Conservation (phyloP, 2,113 vertebrate genomes). For the Gymnarchus niloticus region DNA sequence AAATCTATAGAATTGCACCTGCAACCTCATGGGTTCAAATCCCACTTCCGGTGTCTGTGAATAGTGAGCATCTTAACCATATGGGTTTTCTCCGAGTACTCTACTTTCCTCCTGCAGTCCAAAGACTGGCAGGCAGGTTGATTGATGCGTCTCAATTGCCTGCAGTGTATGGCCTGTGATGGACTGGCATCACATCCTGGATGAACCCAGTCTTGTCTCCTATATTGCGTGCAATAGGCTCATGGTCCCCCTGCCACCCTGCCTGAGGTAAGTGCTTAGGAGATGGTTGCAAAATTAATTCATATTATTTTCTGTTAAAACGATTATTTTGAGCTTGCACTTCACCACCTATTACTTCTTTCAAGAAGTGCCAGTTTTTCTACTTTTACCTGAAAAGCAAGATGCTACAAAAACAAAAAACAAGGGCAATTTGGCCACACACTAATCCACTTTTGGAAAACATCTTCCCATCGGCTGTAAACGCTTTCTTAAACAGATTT, state of each 20-base stretch:
- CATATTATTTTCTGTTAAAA: not conserved
- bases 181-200: not conserved
- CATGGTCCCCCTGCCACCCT: not conserved
- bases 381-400: not conserved
- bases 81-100: not conserved
- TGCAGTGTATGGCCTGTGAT: not conserved
- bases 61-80: no score
- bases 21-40: no score
- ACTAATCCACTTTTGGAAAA: no score
- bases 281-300: not conserved
- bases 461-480: no score
- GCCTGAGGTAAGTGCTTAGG: not conserved
- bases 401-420: not conserved
- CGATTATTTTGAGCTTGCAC: not conserved
- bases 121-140: not conserved
- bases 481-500: no score
- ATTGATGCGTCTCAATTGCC: not conserved
- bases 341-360: not conserved
- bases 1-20: not conserved
- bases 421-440: not conserved
- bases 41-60: not conserved
- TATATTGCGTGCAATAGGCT: not conserved
- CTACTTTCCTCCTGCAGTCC: not conserved
- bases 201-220: not conserved
- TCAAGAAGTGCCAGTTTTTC: not conserved